phyloP scores from a whole-genome alignment of 2,797 vertebrate genomes.

The Tiaroga cobitis region DNA sequence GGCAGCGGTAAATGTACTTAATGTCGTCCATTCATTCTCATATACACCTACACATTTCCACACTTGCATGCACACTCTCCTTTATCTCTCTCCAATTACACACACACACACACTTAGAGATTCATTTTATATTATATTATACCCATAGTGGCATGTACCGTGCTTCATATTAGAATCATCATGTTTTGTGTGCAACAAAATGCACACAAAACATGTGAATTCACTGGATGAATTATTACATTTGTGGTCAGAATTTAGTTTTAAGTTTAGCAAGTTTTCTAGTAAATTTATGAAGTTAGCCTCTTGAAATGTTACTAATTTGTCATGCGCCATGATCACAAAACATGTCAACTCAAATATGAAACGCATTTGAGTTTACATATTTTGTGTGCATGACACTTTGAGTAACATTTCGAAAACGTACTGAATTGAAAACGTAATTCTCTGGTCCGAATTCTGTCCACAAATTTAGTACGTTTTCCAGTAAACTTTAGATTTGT shows the following conservation, averaged over 20 bases:
- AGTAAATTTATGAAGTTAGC: no score
- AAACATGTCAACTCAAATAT: no score
- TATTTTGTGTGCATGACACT: neutral
- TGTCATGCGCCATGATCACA: no score
- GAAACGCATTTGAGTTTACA: neutral
- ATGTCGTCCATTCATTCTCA: slow-evolving; percentile 52
- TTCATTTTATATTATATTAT: no score
- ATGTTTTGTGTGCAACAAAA: no score
- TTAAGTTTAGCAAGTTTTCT: no score
- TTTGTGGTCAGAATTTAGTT: no score
- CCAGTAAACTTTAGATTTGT: neutral
- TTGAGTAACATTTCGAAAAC: neutral
- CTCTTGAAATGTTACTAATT: no score
- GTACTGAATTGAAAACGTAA: neutral
- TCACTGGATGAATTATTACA: no score
- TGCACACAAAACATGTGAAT: no score
- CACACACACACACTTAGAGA: neutral
- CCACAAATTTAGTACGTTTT: neutral
- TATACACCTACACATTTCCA: neutral
- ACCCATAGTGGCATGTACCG: no score
- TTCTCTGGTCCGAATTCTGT: neutral
- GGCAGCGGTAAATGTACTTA: slow-evolving; percentile 50
- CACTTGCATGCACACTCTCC: neutral
- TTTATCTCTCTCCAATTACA: slow-evolving; percentile 4
- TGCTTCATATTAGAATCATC: no score